phyloP scores from a whole-genome alignment of 2,888 invertebrate genomes.

The Pharmacophagus antenor region DNA sequence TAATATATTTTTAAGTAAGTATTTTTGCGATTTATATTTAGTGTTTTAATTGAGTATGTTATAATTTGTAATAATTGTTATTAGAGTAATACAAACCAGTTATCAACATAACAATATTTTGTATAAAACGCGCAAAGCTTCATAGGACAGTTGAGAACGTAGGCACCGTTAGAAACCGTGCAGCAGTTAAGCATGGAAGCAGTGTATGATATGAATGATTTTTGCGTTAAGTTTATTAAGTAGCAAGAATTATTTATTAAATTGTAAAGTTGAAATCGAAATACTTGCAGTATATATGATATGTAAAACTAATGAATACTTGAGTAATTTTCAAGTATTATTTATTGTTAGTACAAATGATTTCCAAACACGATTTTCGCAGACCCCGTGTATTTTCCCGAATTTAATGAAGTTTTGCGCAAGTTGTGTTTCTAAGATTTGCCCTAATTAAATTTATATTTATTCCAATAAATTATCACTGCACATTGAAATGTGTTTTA shows the following conservation, averaged over 20 bases:
- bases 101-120: background rate
- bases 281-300: too few relatives aligned
- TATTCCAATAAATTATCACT: background rate
- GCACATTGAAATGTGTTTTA: background rate
- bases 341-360: background rate
- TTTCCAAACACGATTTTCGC: too few relatives aligned
- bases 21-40: background rate
- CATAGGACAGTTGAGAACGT: background rate
- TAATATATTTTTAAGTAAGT: conserved; percentile 1
- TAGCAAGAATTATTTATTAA: background rate
- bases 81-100: background rate
- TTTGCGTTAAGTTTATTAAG: background rate
- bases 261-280: too few relatives aligned
- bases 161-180: background rate
- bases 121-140: background rate
- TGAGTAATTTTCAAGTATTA: too few relatives aligned
- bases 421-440: background rate
- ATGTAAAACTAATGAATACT: too few relatives aligned
- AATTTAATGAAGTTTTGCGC: conserved; percentile 1
- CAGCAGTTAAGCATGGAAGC: background rate
- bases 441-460: background rate
- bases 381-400: background rate
- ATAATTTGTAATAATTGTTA: background rate
- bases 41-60: background rate
- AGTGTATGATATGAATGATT: background rate